Evolutionary conservation across 2,888 invertebrate genomes (phyloP).

Genomic region (Philhelius pedissequus): DNA sequence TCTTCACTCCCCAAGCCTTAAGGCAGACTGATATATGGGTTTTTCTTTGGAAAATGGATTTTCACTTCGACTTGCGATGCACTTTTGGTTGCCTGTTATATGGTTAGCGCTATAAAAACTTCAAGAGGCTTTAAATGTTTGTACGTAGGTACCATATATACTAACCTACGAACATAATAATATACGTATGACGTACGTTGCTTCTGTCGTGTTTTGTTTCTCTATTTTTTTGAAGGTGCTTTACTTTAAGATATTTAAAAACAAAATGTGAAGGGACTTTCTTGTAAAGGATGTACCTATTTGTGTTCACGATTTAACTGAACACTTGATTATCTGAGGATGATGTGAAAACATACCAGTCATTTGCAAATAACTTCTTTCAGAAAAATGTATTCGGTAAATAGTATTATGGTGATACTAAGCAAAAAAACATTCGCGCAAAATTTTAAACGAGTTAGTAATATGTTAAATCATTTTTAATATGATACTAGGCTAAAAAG

Average conservation of each 20-base stretch:
- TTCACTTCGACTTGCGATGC: slow-evolving; percentile 61
- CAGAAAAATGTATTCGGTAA: too few relatives aligned
- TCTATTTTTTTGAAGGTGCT: slow-evolving; percentile 36
- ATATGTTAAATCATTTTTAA: too few relatives aligned
- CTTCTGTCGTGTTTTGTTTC: background rate
- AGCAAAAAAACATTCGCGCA: too few relatives aligned
- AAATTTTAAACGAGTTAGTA: too few relatives aligned
- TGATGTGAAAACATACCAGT: too few relatives aligned
- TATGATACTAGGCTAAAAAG: too few relatives aligned
- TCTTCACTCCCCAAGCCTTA: slow-evolving; percentile 14
- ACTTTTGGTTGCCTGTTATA: slow-evolving; percentile 59
- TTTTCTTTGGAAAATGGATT: slow-evolving; percentile 63
- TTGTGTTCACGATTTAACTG: background rate
- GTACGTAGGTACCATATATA: too few relatives aligned
- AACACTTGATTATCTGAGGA: too few relatives aligned
- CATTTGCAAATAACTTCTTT: too few relatives aligned
- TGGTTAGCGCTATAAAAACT: slow-evolving; percentile 61
- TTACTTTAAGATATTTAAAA: slow-evolving; percentile 28
- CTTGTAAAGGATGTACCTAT: background rate
- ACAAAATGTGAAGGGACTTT: background rate
- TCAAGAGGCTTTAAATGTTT: slow-evolving; percentile 55
- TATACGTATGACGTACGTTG: too few relatives aligned
- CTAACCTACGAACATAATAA: too few relatives aligned
- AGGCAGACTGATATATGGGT: slow-evolving; percentile 66
- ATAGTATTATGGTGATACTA: too few relatives aligned